Conservation (phyloP, 2,888 invertebrate genomes). For the Candidula unifasciata region DNA sequence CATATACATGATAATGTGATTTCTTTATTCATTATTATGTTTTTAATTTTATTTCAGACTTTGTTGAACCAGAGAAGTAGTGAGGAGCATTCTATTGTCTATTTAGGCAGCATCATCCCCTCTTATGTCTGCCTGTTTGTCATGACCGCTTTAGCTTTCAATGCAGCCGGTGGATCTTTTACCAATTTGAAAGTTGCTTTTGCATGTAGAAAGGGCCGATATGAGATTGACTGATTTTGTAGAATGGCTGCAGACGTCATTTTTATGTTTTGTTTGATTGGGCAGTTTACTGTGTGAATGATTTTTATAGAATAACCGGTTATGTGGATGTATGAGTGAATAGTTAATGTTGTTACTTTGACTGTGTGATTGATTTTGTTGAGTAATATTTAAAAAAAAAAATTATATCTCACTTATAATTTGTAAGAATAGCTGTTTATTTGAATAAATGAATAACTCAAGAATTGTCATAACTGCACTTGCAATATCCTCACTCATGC, state of each 20-base stretch:
- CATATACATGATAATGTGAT: no score
- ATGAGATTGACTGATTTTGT: conserved; percentile 61
- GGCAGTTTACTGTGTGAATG: no score
- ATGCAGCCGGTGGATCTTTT: conserved; percentile 71
- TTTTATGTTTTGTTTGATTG: no score
- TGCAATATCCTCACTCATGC: no score
- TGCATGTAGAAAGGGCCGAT: conserved; percentile 58
- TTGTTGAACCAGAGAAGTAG: conserved; percentile 70
- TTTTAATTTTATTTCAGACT: conserved; percentile 66
- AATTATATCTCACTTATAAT: no score
- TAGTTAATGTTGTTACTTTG: no score
- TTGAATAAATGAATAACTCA: no score
- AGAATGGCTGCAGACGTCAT: background rate
- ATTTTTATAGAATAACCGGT: background rate
- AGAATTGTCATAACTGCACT: no score
- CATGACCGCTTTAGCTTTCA: conserved; percentile 69
- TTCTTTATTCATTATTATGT: background rate
- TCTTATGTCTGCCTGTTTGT: conserved; percentile 69
- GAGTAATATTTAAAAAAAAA: no score
- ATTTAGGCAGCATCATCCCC: conserved; percentile 70
- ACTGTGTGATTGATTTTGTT: no score
- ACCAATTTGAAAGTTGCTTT: conserved; percentile 62
- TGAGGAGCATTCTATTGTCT: conserved; percentile 60
- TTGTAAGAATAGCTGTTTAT: no score
- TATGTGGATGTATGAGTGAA: background rate